phyloP scores from a whole-genome alignment of 2,113 vertebrate genomes.

The Forbesichthys agassizii region DNA sequence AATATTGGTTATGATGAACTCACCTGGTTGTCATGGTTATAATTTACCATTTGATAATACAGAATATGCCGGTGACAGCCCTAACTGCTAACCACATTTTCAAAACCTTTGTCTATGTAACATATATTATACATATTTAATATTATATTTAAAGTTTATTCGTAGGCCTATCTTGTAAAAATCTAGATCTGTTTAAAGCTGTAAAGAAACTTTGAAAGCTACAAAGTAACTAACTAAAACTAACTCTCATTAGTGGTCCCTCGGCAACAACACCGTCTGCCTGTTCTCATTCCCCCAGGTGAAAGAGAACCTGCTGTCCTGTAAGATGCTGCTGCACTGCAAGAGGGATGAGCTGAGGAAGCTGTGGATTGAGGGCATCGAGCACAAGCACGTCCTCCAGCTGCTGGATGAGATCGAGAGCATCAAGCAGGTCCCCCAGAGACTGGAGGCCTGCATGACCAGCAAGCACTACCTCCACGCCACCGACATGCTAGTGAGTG shows the following conservation, averaged over 20 bases:
- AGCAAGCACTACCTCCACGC: conserved; percentile 96
- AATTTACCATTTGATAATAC: no score
- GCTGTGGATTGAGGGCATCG: conserved; percentile 97
- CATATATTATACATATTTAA: no score
- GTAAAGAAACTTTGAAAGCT: no score
- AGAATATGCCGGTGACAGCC: no score
- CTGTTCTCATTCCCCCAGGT: conserved; percentile 75
- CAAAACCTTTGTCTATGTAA: no score
- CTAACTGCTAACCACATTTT: no score
- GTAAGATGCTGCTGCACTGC: conserved; percentile 98
- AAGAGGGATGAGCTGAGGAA: conserved; percentile 96
- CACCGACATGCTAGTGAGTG: conserved; percentile 96
- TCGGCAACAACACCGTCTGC: background rate
- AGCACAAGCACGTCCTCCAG: conserved; percentile 96
- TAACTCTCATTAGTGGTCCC: background rate
- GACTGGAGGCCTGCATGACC: conserved; percentile 90
- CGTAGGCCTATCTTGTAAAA: no score
- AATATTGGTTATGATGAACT: no score
- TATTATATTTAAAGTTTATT: no score
- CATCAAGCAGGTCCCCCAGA: conserved; percentile 97
- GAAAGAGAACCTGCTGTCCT: conserved; percentile 96
- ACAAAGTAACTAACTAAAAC: no score
- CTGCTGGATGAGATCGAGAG: conserved; percentile 97
- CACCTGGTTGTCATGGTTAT: no score
- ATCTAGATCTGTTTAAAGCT: no score